These are phyloP conservation scores for Zele albiditarsus DNA, from an alignment of 2,888 invertebrate species.

Conservation along the genomic window DNA sequence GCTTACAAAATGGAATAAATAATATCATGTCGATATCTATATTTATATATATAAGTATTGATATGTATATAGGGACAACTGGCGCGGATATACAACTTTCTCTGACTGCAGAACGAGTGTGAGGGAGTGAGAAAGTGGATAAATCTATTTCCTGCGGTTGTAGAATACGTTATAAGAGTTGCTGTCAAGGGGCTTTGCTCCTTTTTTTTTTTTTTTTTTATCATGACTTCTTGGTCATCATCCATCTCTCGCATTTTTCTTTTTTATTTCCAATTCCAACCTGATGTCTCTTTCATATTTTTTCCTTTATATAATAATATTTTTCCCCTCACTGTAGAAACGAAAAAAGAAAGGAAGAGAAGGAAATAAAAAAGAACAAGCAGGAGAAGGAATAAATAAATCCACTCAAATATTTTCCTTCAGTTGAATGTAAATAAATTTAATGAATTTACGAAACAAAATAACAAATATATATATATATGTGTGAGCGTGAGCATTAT, in stretches of 20 bases:
- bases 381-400: conserved; percentile 28
- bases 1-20: conserved; percentile 59
- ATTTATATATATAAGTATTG: conserved; percentile 18
- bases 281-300: conserved; percentile 33
- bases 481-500: conserved; percentile 30
- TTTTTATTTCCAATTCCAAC: conserved; percentile 40
- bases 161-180: conserved; percentile 64
- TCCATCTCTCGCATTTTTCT: conserved; percentile 37
- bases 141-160: conserved; percentile 66
- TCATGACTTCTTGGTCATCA: conserved; percentile 35
- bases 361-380: conserved; percentile 46
- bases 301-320: conserved; percentile 30
- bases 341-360: conserved; percentile 23
- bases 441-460: conserved; percentile 54
- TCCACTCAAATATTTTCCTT: neutral
- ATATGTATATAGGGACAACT: conserved; percentile 2
- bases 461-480: no score
- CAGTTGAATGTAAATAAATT: conserved; percentile 58
- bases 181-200: conserved; percentile 49
- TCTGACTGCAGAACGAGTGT: conserved; percentile 11
- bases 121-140: conserved; percentile 52
- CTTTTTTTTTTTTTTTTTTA: conserved; percentile 34
- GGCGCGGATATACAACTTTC: conserved; percentile 22
- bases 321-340: neutral
- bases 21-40: conserved; percentile 49